Conservation (phyloP, 2,797 vertebrate genomes). For the Xiphorhynchus erythropygius region DNA sequence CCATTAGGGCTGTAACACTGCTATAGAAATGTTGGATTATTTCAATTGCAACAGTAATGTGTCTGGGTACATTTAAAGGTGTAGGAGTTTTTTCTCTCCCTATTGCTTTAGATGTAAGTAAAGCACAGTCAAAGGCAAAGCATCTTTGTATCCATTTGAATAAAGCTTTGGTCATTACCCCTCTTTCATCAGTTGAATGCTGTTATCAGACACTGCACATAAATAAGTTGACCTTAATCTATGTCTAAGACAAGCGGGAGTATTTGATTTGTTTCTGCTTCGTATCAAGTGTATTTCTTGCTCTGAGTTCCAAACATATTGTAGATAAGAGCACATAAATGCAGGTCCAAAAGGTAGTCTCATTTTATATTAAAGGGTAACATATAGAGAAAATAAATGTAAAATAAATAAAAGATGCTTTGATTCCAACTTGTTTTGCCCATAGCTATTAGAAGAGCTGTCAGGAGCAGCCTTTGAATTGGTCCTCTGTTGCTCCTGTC, state of each 20-base stretch:
- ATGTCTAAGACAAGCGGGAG: background rate
- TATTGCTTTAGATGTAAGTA: constrained; percentile 5
- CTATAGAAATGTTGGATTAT: constrained; percentile 43
- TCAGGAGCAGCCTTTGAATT: background rate
- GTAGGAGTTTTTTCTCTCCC: accelerated
- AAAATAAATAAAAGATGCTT: background rate
- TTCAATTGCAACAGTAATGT: constrained; percentile 47
- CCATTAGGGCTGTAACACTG: constrained; percentile 32
- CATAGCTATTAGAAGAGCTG: background rate
- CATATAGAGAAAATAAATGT: background rate
- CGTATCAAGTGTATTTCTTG: background rate
- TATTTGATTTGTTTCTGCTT: background rate
- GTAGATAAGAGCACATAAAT: background rate
- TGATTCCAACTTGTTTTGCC: background rate
- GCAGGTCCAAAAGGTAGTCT: background rate
- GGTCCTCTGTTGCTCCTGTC: background rate
- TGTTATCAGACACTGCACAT: background rate
- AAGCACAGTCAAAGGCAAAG: background rate
- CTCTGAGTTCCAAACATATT: background rate
- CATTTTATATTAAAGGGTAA: background rate
- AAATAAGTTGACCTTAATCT: background rate
- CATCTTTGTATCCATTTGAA: background rate
- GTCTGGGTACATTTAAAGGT: constrained; percentile 15
- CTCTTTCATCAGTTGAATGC: background rate
- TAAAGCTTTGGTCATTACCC: background rate